Evolutionary conservation across 2,888 invertebrate species (phyloP), one percentile per base, ranked within the genome.

Genomic region (Carterocephalus palaemon): DNA sequence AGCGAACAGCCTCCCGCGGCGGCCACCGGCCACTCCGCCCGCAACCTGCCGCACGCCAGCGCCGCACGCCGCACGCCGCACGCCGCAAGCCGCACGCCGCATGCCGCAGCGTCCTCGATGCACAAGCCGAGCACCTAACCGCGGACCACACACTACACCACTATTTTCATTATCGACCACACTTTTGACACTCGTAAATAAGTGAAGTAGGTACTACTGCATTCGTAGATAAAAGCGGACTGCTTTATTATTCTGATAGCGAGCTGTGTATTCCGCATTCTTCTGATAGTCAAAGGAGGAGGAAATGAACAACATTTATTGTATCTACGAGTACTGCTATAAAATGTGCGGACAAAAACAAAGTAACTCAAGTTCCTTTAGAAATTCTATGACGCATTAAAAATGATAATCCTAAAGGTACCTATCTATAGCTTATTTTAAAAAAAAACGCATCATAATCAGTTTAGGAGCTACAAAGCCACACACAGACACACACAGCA

Each of bases 1-100:
- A 71, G 75, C 74, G 45, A 39, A 43, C 55, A 48, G 48, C 52
- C 52, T 49, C 51, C 63, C 59, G 54, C 54, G 53, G 43, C 32
- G 32, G 16, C 36, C 24, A 15, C 15, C 29, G 16, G 7, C 16
- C 31, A 31, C 16, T 31, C 31, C 31, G 31, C 15, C 36, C n/a
- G 28, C 28, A 9, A 19, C 33, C 33, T 26, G 29, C 33, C 19
- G 29, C 39, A 15, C 29, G 1, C 28, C 16, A 22, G 17, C 39
- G 24, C 28, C 36, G 47, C 29, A 16, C 26, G 24, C 39, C 29
- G 37, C 24, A 28, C 40, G 40, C 51, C 39, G 46, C 49, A 32
- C 48, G 38, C 47, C n/a, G n/a, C n/a, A n/a, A n/a, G 49, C 49
- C 50, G 7, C 29, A 17, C 45, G 24, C 36, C 41, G 13, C 26